These are phyloP conservation scores for Chrosomus eos DNA, from an alignment of 2,797 vertebrate species.

Conservation along the genomic window DNA sequence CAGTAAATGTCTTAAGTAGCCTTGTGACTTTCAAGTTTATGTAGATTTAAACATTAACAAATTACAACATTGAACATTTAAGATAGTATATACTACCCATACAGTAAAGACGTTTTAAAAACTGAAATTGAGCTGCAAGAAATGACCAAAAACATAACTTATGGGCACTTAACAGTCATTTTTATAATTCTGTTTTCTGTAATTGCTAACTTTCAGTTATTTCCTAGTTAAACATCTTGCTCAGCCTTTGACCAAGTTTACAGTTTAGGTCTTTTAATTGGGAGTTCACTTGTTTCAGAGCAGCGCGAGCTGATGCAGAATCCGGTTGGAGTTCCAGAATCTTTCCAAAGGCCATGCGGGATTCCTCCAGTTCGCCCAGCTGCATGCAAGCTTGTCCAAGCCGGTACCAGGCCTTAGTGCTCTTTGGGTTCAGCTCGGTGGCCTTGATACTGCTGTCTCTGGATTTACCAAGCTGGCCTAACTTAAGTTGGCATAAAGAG, in stretches of 20 bases:
- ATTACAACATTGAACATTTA: slow-evolving; percentile 9
- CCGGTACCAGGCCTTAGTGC: slow-evolving; percentile 86
- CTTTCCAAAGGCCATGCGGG: slow-evolving; percentile 78
- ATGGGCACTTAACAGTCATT: background rate
- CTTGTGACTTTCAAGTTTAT: slow-evolving; percentile 20
- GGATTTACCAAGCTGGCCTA: slow-evolving; percentile 80
- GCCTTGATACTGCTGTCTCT: slow-evolving; percentile 81
- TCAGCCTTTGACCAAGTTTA: slow-evolving; percentile 82
- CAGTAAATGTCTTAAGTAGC: slow-evolving; percentile 10
- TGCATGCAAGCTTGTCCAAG: slow-evolving; percentile 84
- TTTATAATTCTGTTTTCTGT: background rate
- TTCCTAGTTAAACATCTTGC: slow-evolving; percentile 87
- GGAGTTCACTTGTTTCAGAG: slow-evolving; percentile 80
- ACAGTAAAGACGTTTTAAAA: slow-evolving; percentile 29
- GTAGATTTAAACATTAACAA: background rate
- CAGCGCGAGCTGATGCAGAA: slow-evolving; percentile 81
- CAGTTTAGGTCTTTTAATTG: slow-evolving; percentile 79
- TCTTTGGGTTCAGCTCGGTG: slow-evolving; percentile 78
- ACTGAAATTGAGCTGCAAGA: background rate
- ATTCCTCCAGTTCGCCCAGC: slow-evolving; percentile 83
- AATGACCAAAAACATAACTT: background rate
- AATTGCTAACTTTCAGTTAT: background rate
- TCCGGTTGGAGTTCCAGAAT: slow-evolving; percentile 84
- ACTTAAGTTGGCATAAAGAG: slow-evolving; percentile 86
- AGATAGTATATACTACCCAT: slow-evolving; percentile 12